Conservation (phyloP, 2,797 vertebrate species). For the Oryzias dopingdopingensis region DNA sequence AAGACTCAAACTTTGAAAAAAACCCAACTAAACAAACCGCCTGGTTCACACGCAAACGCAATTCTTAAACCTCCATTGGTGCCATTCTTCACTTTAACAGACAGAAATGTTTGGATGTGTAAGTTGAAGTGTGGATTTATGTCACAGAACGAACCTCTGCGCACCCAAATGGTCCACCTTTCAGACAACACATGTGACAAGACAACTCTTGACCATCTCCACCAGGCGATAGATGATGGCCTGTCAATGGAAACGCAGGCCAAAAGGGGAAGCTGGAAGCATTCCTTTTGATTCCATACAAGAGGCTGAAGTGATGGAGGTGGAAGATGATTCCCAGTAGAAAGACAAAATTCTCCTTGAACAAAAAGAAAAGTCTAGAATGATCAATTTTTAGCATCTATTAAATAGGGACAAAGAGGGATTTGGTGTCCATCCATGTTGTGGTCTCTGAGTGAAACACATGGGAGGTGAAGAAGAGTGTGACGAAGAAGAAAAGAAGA, state of each 20-base stretch:
- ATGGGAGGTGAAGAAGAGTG: conserved; percentile 35
- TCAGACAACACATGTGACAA: conserved; percentile 53
- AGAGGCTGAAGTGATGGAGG: conserved; percentile 3
- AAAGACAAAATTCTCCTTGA: conserved; percentile 18
- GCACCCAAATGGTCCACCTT: conserved; percentile 65
- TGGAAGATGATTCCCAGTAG: conserved; percentile 30
- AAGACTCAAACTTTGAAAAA: conserved; percentile 34
- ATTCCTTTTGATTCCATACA: conserved; percentile 55
- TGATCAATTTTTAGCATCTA: conserved; percentile 42
- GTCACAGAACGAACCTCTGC: conserved; percentile 52
- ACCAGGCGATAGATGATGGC: conserved; percentile 33
- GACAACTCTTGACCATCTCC: conserved; percentile 61
- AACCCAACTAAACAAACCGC: conserved; percentile 29
- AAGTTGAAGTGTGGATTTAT: conserved; percentile 45
- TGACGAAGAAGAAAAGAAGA: conserved; percentile 15
- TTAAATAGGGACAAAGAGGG: conserved; percentile 30
- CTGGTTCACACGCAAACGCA: conserved; percentile 18
- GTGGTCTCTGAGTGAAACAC: conserved; percentile 42
- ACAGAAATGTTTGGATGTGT: conserved; percentile 38
- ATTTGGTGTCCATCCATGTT: conserved; percentile 56
- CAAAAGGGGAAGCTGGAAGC: conserved; percentile 37
- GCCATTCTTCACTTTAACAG: conserved; percentile 52
- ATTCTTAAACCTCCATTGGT: conserved; percentile 28
- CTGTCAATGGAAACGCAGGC: conserved; percentile 58
- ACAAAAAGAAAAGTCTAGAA: conserved; percentile 43